A percentile compares a stretch with the other conserved stretches of the same genome.
Conservation (phyloP, 2,797 vertebrate species). For the Steatocranus sp. region DNA sequence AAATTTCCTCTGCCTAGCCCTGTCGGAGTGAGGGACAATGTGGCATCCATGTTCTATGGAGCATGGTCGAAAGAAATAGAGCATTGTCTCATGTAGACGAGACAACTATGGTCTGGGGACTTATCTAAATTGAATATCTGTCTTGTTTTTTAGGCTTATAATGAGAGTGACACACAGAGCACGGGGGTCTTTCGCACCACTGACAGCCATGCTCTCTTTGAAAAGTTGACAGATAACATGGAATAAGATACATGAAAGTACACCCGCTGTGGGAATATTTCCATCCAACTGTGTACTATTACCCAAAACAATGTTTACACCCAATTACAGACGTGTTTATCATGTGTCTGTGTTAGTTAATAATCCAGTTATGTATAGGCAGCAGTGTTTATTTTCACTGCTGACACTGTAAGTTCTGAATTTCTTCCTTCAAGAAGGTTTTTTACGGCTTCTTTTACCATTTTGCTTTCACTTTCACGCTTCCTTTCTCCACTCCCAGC, state of each 20-base stretch:
- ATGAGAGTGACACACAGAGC: constrained; percentile 72
- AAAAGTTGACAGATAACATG: constrained; percentile 78
- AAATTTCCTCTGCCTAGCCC: constrained; percentile 71
- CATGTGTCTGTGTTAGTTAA: neutral
- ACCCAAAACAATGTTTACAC: constrained; percentile 62
- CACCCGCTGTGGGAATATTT: constrained; percentile 60
- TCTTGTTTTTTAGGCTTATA: constrained; percentile 77
- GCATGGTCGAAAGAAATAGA: constrained; percentile 71
- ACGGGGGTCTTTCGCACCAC: constrained; percentile 63
- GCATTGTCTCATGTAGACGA: constrained; percentile 74
- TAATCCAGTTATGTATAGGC: neutral
- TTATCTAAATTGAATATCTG: constrained; percentile 85
- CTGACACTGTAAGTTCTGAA: neutral
- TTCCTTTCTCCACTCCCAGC: neutral
- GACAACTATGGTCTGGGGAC: constrained; percentile 65
- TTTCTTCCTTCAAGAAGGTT: neutral
- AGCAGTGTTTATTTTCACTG: neutral
- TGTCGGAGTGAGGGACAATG: constrained; percentile 68
- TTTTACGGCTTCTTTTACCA: neutral
- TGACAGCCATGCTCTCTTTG: constrained; percentile 62
- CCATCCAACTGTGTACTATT: constrained; percentile 50
- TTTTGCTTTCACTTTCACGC: neutral
- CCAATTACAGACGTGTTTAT: constrained; percentile 58
- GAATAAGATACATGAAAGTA: constrained; percentile 70
- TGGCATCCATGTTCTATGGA: constrained; percentile 73